Percentiles rank a stretch among this genome's conserved stretches.
Evolutionary conservation across 2,113 vertebrate species (phyloP).

Genomic region (Miniopterus natalensis): DNA sequence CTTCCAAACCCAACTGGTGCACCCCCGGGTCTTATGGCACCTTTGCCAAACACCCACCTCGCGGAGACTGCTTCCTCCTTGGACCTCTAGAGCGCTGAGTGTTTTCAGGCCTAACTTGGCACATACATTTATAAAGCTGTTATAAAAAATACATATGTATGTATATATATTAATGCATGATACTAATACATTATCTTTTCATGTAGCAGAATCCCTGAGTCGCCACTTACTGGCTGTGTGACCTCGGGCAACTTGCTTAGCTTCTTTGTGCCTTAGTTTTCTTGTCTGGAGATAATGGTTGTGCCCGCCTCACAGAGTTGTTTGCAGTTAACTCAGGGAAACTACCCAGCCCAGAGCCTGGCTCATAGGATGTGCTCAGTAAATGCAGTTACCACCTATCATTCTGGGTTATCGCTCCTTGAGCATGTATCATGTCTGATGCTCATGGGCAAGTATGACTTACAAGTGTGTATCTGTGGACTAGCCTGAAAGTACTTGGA

Average conservation of each 20-base stretch:
- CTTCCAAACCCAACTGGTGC: neutral
- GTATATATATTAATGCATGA: fast-evolving
- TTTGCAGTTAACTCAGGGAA: neutral
- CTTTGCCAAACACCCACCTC: neutral
- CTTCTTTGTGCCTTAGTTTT: slow-evolving; percentile 3
- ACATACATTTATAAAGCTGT: neutral
- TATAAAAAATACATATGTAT: neutral
- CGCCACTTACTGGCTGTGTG: neutral
- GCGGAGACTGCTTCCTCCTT: neutral
- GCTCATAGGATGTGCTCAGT: neutral
- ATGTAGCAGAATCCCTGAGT: neutral
- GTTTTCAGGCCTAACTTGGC: neutral
- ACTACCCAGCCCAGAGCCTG: neutral
- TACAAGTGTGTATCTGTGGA: neutral
- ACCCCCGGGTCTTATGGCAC: fast-evolving
- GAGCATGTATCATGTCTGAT: neutral
- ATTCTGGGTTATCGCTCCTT: neutral
- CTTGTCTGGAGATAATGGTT: neutral
- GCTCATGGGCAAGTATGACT: fast-evolving
- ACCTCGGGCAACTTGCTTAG: neutral
- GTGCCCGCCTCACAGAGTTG: neutral
- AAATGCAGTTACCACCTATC: neutral
- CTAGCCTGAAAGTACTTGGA: neutral
- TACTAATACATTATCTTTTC: neutral
- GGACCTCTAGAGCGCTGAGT: neutral